phyloP scores from a whole-genome alignment of 2,888 invertebrate species.

The Belgica antarctica region DNA sequence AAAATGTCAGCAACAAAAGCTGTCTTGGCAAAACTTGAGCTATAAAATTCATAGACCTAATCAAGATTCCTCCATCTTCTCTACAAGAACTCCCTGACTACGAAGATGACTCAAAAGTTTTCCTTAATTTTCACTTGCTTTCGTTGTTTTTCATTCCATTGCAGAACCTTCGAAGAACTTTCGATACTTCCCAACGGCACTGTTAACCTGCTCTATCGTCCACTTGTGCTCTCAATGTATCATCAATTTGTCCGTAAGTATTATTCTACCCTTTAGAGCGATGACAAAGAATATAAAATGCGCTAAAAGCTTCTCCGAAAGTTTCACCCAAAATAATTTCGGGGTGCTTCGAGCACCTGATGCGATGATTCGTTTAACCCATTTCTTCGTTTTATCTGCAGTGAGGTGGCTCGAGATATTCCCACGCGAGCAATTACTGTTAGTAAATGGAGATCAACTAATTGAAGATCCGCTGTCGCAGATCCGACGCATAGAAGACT shows the following conservation, averaged over 20 bases:
- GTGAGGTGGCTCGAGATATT: slow-evolving; percentile 87
- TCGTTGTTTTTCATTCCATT: slow-evolving; percentile 3
- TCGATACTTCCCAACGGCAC: slow-evolving; percentile 77
- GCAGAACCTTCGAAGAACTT: slow-evolving; percentile 74
- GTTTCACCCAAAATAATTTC: neutral
- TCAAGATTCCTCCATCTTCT: too few species aligned
- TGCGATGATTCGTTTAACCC: too few species aligned
- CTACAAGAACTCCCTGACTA: too few species aligned
- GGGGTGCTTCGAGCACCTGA: too few species aligned
- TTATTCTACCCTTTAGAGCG: slow-evolving; percentile 11
- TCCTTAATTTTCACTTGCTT: too few species aligned
- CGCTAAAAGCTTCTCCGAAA: neutral
- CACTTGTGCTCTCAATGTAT: slow-evolving; percentile 85
- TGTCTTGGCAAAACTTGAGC: too few species aligned
- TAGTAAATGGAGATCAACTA: slow-evolving; percentile 91
- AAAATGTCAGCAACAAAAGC: too few species aligned
- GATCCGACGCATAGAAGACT: slow-evolving; percentile 80
- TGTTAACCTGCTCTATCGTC: slow-evolving; percentile 78
- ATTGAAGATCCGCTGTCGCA: slow-evolving; percentile 88
- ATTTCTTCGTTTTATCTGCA: slow-evolving; percentile 20
- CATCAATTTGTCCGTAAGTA: slow-evolving; percentile 74
- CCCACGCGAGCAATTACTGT: slow-evolving; percentile 83
- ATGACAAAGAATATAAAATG: neutral
- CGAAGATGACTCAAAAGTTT: too few species aligned
- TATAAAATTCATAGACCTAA: too few species aligned